These are phyloP conservation scores for Paramisgurnus dabryanus DNA, from an alignment of 2,113 vertebrate genomes.

Conservation along the genomic window DNA sequence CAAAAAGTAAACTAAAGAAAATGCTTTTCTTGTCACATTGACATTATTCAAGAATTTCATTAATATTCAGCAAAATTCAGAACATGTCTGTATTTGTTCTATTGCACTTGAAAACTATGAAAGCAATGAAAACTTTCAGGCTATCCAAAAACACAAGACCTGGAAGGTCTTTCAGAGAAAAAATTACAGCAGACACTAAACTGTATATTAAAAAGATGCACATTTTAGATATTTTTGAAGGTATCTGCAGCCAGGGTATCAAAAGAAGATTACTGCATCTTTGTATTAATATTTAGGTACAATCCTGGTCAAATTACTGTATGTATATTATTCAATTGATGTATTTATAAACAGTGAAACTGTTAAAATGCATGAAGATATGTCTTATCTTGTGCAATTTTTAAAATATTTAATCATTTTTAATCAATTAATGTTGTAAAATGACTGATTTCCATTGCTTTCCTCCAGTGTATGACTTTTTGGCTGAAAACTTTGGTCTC, in stretches of 20 bases:
- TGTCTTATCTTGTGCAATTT: not conserved
- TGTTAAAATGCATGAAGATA: not conserved
- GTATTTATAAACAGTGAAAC: not conserved
- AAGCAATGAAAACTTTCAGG: no score
- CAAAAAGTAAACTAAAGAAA: no score
- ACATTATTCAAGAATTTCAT: no score
- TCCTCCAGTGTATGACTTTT: slow-evolving; percentile 80
- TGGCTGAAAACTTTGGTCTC: slow-evolving; percentile 93
- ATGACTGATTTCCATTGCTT: slow-evolving; percentile 92
- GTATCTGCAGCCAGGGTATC: not conserved
- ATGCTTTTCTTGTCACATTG: no score
- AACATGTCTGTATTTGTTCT: not conserved
- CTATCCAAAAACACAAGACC: not conserved
- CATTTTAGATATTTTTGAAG: no score
- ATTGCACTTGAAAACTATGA: no score
- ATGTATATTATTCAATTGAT: not conserved
- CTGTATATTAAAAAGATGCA: no score
- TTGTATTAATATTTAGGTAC: not conserved
- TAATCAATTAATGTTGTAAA: slow-evolving; percentile 72
- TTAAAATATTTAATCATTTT: not conserved
- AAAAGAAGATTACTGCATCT: not conserved
- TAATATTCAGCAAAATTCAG: not conserved
- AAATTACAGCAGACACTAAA: no score
- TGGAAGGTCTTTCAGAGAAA: not conserved
- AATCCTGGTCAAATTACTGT: not conserved